phyloP scores from a whole-genome alignment of 2,888 invertebrate genomes.

The Lycocerus yunnanus region DNA sequence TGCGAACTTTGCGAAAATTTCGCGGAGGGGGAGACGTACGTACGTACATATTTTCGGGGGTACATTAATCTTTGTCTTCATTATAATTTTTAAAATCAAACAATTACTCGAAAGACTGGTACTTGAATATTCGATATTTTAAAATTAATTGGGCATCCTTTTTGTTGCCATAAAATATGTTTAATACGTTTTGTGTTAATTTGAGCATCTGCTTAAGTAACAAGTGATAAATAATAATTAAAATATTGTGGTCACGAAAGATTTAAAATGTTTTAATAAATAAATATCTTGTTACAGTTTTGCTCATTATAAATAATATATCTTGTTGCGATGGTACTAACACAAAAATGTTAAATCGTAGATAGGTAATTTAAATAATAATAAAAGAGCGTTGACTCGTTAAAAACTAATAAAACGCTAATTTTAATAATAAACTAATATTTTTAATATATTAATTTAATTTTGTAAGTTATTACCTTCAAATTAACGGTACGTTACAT shows the following conservation, averaged over 20 bases:
- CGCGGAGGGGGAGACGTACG: not conserved
- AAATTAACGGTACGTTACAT: not conserved
- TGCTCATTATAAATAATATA: not conserved
- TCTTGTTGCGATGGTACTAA: not conserved
- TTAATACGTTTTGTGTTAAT: not conserved
- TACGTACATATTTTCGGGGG: not conserved
- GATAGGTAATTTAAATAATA: not conserved
- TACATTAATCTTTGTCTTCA: constrained; percentile 1
- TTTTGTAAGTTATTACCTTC: not conserved
- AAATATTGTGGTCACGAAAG: not conserved
- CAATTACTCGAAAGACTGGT: not conserved
- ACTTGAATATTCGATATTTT: not conserved
- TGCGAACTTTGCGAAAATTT: not conserved
- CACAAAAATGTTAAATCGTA: not conserved
- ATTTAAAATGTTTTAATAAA: not conserved
- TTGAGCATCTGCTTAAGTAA: not conserved
- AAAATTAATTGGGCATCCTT: not conserved
- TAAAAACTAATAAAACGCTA: not conserved
- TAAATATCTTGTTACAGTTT: constrained; percentile 1
- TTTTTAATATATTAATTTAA: not conserved
- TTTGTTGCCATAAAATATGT: not conserved
- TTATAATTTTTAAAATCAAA: not conserved
- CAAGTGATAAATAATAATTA: not conserved
- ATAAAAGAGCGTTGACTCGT: not conserved
- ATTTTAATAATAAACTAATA: not conserved